Evolutionary conservation across 1,140 invertebrate genomes (phyloP).

Genomic region (Eumaeus atala): DNA sequence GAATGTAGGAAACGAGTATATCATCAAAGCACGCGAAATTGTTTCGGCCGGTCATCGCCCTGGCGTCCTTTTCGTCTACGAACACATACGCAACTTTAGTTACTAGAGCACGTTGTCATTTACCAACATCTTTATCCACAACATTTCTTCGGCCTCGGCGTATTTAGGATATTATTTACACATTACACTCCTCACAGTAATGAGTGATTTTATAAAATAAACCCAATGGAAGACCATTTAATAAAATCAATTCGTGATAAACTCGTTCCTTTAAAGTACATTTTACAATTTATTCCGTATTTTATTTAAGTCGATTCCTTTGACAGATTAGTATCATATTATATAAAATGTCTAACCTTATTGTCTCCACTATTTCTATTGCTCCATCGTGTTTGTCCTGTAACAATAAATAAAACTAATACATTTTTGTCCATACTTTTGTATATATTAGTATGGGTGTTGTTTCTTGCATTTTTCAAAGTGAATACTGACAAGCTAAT

Average conservation of each 20-base stretch:
- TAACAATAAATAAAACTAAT: slow-evolving; percentile 67
- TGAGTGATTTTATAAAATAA: too few relatives aligned
- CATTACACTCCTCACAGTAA: too few relatives aligned
- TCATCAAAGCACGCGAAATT: slow-evolving; percentile 26
- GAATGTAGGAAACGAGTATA: slow-evolving; percentile 9
- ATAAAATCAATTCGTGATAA: too few relatives aligned
- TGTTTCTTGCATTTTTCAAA: too few relatives aligned
- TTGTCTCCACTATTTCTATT: slow-evolving; percentile 92
- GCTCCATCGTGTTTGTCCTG: slow-evolving; percentile 94
- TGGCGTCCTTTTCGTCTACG: slow-evolving; percentile 37
- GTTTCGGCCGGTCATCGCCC: slow-evolving; percentile 38
- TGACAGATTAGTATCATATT: background rate
- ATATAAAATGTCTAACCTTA: slow-evolving; percentile 77
- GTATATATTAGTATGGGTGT: too few relatives aligned
- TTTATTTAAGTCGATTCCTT: background rate
- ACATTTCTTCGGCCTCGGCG: background rate
- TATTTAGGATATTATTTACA: background rate
- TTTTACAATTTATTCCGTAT: background rate
- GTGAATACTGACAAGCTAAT: too few relatives aligned
- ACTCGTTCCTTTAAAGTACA: background rate
- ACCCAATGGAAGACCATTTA: too few relatives aligned
- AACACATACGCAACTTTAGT: slow-evolving; percentile 34
- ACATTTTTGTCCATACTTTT: too few relatives aligned
- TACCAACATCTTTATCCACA: background rate
- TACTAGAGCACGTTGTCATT: slow-evolving; percentile 34